These are phyloP conservation scores for Sardina pilchardus DNA, from an alignment of 2,113 vertebrate genomes.

Conservation along the genomic window DNA sequence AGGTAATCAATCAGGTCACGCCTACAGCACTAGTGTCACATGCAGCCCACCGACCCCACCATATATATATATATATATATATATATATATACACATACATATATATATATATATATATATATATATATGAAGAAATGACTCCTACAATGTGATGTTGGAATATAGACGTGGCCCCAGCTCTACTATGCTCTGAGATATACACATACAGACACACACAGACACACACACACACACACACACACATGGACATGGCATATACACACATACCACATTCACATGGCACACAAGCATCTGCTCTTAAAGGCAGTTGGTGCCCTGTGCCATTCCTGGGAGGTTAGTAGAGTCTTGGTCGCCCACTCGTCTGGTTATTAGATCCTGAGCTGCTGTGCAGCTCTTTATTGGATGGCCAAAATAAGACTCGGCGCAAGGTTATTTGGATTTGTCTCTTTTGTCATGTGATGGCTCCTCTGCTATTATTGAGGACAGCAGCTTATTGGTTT, in stretches of 20 bases:
- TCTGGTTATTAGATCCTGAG: conserved; percentile 56
- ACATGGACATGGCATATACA: background rate
- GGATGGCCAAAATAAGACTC: conserved; percentile 45
- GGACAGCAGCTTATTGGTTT: conserved; percentile 54
- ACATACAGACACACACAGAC: background rate
- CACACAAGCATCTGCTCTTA: background rate
- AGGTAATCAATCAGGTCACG: conserved; percentile 39
- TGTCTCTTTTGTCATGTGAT: conserved; percentile 40
- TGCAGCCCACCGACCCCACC: background rate
- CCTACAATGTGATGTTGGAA: too few species aligned
- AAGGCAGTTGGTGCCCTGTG: background rate
- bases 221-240: background rate
- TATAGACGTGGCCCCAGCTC: too few species aligned
- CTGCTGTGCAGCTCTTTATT: conserved; percentile 44
- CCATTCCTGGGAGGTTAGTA: conserved; percentile 31
- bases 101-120: background rate
- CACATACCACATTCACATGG: background rate
- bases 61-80: too few species aligned
- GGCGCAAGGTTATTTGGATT: conserved; percentile 47
- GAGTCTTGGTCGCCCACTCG: conserved; percentile 35
- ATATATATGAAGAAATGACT: too few species aligned
- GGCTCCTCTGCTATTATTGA: conserved; percentile 46
- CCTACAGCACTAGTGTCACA: background rate
- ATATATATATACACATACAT: background rate
- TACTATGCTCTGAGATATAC: too few species aligned